Conservation (phyloP, 1,140 invertebrate species). For the Trypoxylus dichotomus region DNA sequence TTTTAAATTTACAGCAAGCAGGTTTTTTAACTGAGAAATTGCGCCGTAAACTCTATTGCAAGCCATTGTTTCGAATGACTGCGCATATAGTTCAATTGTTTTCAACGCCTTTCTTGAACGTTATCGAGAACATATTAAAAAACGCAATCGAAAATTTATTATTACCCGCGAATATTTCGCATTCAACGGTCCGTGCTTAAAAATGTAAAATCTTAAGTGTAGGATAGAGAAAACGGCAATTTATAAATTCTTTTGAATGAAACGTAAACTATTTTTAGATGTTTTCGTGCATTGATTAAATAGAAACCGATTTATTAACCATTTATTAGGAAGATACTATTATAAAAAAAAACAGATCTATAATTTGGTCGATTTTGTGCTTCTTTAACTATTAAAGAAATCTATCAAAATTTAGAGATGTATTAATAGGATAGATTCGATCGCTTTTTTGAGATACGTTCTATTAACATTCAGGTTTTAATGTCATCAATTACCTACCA, state of each 20-base stretch:
- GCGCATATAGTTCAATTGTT: not conserved
- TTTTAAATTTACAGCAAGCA: not conserved
- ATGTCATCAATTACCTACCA: too few species aligned
- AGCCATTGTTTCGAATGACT: not conserved
- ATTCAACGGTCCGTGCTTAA: not conserved
- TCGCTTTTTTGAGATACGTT: too few species aligned
- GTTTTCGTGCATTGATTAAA: too few species aligned
- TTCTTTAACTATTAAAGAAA: too few species aligned
- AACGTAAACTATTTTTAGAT: not conserved
- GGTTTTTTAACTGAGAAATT: not conserved
- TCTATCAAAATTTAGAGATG: too few species aligned
- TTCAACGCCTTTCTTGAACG: not conserved
- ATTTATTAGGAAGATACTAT: too few species aligned
- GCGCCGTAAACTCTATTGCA: not conserved
- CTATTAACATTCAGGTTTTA: too few species aligned
- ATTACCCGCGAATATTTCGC: not conserved
- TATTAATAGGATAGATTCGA: too few species aligned
- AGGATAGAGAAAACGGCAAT: too few species aligned
- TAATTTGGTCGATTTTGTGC: too few species aligned
- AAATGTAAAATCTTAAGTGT: not conserved
- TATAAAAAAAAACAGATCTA: too few species aligned
- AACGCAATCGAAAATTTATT: not conserved
- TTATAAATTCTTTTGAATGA: not conserved
- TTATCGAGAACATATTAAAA: not conserved
- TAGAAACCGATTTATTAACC: too few species aligned